Base-by-base conservation (phyloP, 2,888 invertebrate genomes). In the Gisinianus flammeolus region DNA sequence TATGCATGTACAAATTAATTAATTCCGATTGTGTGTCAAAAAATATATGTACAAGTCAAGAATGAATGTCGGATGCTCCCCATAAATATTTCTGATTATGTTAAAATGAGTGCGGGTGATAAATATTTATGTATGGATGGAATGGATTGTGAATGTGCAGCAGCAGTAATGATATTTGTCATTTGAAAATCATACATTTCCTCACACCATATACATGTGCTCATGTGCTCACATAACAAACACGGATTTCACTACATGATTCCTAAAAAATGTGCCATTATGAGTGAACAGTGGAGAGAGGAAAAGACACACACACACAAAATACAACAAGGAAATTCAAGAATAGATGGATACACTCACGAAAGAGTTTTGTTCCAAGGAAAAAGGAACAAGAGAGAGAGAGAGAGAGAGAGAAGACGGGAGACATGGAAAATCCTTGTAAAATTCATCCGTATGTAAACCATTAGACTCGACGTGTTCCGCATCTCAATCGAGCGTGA, bases 401-500 rank as follows among this genome's bases (percentile, higher is more conserved):
- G 70, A 70, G 30, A 19, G n/a, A 33, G 67, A 64, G 64, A 30
- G 68, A 74, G 69, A 54, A 79, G 74, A 44, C 66, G 79, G 75
- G 69, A 44, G 75, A 79, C 72, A 72, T 68, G 35, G 73, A 68
- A 68, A 75, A 75, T 62, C 78, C 75, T 72, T 79, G 79, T 79
- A 79, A 79, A 79, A 79, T 79, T 79, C 79, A 79, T 77, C 72
- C 67, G 76, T 74, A 72, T 72, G 72, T 74, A 68, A 77, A 76
- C 71, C 76, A 76, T 76, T 76, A 68, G 56, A 24, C 26, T 67
- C 73, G 73, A 83, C 82, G 82, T 83, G 82, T 80, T 79, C 76
- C 64, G 82, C 82, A 83, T 83, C 77, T 78, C 79, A 82, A 81
- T 80, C 66, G 35, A 76, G 69, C 62, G 67, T 79, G 75, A 68